A percentile compares a stretch with the other conserved stretches of the same genome.
Evolutionary conservation across 2,797 vertebrate genomes (phyloP).

Genomic region (Thripadectes ignobilis): DNA sequence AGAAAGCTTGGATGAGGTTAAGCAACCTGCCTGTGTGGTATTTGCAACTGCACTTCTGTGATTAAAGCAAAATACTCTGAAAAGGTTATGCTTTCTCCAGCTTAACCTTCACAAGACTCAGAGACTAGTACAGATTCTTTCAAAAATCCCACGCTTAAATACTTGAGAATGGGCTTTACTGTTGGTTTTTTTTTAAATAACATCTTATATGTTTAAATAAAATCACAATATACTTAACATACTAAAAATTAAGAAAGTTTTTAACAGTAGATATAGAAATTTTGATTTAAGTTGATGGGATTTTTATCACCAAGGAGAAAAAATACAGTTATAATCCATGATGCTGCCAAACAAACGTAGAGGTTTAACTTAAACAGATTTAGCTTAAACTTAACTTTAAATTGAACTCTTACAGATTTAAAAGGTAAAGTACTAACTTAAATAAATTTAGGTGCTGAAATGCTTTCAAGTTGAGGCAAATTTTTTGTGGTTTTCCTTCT

Average conservation of each 20-base stretch:
- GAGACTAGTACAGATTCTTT: neutral
- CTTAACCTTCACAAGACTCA: neutral
- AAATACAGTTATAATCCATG: neutral
- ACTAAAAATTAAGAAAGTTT: neutral
- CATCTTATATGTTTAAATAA: neutral
- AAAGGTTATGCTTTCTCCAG: neutral
- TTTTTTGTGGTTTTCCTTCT: neutral
- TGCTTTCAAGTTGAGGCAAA: neutral
- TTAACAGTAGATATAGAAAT: neutral
- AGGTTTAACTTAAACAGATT: neutral
- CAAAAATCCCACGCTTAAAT: neutral
- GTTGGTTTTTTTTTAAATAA: neutral
- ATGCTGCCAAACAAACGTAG: neutral
- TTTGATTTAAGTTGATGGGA: neutral
- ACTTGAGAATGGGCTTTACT: neutral
- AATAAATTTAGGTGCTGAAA: neutral
- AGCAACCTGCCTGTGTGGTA: neutral
- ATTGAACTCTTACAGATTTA: neutral
- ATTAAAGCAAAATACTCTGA: neutral
- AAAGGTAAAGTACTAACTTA: neutral
- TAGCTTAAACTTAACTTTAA: neutral
- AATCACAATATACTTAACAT: neutral
- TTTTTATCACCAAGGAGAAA: neutral
- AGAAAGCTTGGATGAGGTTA: neutral
- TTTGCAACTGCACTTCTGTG: neutral